A percentile compares a stretch with the other conserved stretches of the same genome.
These are phyloP conservation scores for Candoia aspera DNA, from an alignment of 2,113 vertebrate genomes.

Conservation along the genomic window DNA sequence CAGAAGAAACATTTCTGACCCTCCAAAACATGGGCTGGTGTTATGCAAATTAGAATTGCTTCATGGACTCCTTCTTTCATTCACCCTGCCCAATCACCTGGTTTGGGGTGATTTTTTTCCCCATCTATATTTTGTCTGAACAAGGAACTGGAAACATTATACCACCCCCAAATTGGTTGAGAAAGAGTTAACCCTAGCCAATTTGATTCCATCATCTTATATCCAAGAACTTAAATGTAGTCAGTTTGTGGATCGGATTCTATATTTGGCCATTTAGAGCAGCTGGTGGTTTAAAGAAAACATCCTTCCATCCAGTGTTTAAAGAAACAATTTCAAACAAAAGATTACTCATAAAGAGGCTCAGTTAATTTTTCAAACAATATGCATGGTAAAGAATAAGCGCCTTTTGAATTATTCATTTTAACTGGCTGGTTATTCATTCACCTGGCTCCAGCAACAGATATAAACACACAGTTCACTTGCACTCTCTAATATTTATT, in stretches of 20 bases:
- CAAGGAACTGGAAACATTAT: background rate
- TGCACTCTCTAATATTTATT: conserved; percentile 2
- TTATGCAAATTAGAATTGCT: background rate
- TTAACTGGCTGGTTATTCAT: background rate
- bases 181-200: background rate
- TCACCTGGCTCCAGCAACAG: background rate
- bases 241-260: background rate
- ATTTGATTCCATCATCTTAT: background rate
- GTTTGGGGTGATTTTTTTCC: background rate
- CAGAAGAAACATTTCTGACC: background rate
- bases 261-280: conserved; percentile 10
- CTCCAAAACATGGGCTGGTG: background rate
- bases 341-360: conserved; percentile 25
- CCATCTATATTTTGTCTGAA: background rate
- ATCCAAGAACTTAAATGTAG: background rate
- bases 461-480: conserved; percentile 21
- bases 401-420: conserved; percentile 19
- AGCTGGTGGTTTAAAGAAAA: background rate
- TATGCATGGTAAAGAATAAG: conserved; percentile 21
- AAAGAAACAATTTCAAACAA: background rate
- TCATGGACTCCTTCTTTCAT: background rate
- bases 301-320: background rate
- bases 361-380: conserved; percentile 9
- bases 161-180: background rate
- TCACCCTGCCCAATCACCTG: background rate